A percentile compares a stretch with the other conserved stretches of the same genome.
These are phyloP conservation scores for Alces alces DNA, from an alignment of 2,113 vertebrate species.

Conservation along the genomic window DNA sequence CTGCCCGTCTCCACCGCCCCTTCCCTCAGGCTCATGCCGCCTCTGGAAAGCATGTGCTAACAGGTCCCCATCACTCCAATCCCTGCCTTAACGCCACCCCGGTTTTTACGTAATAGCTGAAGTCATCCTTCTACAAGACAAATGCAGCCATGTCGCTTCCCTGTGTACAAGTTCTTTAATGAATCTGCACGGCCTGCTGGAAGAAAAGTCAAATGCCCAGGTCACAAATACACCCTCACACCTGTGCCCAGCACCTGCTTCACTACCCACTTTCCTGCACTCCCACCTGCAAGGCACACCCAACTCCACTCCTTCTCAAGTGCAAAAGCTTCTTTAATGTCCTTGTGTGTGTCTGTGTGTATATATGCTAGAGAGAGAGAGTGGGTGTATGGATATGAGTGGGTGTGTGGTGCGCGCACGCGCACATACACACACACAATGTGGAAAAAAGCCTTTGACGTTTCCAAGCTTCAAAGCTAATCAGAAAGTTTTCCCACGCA, in stretches of 20 bases:
- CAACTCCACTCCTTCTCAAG: neutral
- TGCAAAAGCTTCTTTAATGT: neutral
- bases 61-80: neutral
- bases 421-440: neutral
- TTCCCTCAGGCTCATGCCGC: too few relatives aligned
- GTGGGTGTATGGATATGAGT: neutral
- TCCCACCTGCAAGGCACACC: neutral
- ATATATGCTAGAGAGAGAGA: neutral
- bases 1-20: rapidly evolving
- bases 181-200: neutral
- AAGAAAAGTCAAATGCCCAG: neutral
- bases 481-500: neutral
- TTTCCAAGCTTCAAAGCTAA: neutral
- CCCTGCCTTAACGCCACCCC: neutral
- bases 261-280: neutral
- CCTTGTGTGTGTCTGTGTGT: neutral
- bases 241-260: neutral
- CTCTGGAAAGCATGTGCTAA: neutral
- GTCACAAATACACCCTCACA: neutral
- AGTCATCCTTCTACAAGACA: neutral
- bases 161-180: neutral
- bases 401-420: rapidly evolving
- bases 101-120: neutral
- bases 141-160: neutral
- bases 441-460: neutral